These are phyloP conservation scores for Chionis minor DNA, from an alignment of 2,113 vertebrate genomes.

Conservation along the genomic window DNA sequence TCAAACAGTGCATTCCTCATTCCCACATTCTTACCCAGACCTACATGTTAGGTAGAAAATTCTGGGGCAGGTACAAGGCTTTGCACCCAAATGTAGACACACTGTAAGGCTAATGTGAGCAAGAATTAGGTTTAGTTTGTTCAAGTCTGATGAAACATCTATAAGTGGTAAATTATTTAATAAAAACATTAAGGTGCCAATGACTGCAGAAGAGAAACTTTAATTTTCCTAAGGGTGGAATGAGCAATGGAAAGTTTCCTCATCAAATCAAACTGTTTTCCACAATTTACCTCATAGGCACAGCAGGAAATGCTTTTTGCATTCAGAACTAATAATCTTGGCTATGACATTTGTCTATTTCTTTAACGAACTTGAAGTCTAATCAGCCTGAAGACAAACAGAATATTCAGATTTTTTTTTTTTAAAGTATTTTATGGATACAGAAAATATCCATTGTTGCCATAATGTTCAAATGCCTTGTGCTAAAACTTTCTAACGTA, in stretches of 20 bases:
- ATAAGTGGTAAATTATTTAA: not conserved
- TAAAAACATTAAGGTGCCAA: not conserved
- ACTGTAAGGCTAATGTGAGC: not conserved
- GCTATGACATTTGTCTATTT: conserved; percentile 12
- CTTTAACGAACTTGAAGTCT: conserved; percentile 3
- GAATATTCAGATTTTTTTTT: not conserved
- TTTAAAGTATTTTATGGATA: not conserved
- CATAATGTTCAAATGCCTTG: not conserved
- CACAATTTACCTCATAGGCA: not conserved
- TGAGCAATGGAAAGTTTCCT: not conserved
- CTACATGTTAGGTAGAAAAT: not conserved
- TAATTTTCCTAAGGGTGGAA: conserved; percentile 10
- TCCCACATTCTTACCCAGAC: not conserved
- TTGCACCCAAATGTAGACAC: not conserved
- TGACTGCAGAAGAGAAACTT: not conserved
- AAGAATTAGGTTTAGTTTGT: not conserved
- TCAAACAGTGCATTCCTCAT: not conserved
- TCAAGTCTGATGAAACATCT: not conserved
- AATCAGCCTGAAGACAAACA: not conserved
- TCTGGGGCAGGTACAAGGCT: not conserved
- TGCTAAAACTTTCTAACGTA: not conserved
- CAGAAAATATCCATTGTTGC: not conserved
- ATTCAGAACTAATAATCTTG: not conserved
- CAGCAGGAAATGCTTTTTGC: not conserved
- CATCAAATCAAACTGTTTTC: conserved; percentile 15